These are phyloP conservation scores for Noctua fimbriata DNA, from an alignment of 2,888 invertebrate species.

Conservation along the genomic window DNA sequence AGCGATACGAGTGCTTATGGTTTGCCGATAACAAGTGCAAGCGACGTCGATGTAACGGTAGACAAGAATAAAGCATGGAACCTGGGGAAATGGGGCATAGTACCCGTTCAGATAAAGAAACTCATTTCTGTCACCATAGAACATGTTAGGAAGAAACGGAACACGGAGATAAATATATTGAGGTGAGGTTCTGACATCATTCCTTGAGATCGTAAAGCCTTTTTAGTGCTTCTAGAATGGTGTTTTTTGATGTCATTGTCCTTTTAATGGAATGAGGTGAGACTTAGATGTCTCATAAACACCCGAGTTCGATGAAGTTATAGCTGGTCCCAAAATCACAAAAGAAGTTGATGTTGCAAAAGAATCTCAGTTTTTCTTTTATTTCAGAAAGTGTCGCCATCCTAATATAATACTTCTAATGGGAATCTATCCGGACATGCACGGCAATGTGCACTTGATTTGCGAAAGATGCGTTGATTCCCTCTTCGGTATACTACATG, in stretches of 20 bases:
- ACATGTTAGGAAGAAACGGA: conserved; percentile 81
- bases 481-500: conserved; percentile 83
- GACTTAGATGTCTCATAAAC: conserved; percentile 4
- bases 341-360: background rate
- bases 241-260: conserved; percentile 41
- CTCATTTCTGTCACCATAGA: conserved; percentile 79
- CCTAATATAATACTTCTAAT: conserved; percentile 88
- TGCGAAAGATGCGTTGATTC: conserved; percentile 87
- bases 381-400: conserved; percentile 87
- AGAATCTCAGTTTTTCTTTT: background rate
- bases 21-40: conserved; percentile 83
- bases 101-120: conserved; percentile 84
- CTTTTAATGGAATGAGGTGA: conserved; percentile 29
- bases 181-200: conserved; percentile 72
- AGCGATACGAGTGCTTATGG: conserved; percentile 85
- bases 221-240: conserved; percentile 25
- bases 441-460: conserved; percentile 83
- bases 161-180: conserved; percentile 85
- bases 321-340: background rate
- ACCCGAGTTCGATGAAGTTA: background rate
- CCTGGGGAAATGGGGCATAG: conserved; percentile 84
- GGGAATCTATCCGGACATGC: conserved; percentile 86
- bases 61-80: conserved; percentile 80
- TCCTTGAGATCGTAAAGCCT: conserved; percentile 30
- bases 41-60: conserved; percentile 79